Percentiles rank a stretch among this genome's conserved stretches.
Evolutionary conservation across 2,797 vertebrate species (phyloP).

Genomic region (Enteromius treurensis): DNA sequence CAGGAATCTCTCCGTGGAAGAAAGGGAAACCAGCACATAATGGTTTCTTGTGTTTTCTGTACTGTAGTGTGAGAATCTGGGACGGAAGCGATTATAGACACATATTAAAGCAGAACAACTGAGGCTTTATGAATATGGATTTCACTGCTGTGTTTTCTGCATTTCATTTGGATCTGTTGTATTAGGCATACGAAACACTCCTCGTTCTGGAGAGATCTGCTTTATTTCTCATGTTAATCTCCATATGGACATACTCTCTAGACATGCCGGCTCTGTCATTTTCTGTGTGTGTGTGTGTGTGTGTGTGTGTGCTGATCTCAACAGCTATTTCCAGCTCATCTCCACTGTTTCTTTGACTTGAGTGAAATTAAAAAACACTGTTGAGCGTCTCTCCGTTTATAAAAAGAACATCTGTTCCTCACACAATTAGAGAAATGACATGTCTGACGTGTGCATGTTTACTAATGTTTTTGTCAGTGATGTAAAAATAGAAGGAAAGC

Average conservation of each 20-base stretch:
- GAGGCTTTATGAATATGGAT: slow-evolving; percentile 35
- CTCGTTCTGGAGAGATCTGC: neutral
- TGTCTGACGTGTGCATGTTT: neutral
- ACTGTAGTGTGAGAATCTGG: neutral
- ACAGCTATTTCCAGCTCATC: slow-evolving; percentile 60
- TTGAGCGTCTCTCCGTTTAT: slow-evolving; percentile 54
- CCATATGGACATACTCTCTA: slow-evolving; percentile 60
- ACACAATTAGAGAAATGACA: neutral
- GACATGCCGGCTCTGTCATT: neutral
- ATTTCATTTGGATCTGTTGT: slow-evolving; percentile 55
- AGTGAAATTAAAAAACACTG: slow-evolving; percentile 58
- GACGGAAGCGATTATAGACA: slow-evolving; percentile 3
- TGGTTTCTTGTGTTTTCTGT: neutral
- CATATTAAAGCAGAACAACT: neutral
- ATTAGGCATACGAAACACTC: slow-evolving; percentile 64
- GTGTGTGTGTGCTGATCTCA: slow-evolving; percentile 10
- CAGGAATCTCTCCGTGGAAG: neutral
- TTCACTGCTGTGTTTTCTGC: slow-evolving; percentile 34
- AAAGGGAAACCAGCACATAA: neutral
- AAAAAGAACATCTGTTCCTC: neutral
- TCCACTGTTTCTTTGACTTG: slow-evolving; percentile 53
- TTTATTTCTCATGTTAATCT: slow-evolving; percentile 58
- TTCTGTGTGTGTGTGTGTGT: neutral
- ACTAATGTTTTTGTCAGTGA: neutral
- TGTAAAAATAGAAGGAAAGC: neutral